These are phyloP conservation scores for Idaea biselata DNA, from an alignment of 2,888 invertebrate genomes.

Conservation along the genomic window DNA sequence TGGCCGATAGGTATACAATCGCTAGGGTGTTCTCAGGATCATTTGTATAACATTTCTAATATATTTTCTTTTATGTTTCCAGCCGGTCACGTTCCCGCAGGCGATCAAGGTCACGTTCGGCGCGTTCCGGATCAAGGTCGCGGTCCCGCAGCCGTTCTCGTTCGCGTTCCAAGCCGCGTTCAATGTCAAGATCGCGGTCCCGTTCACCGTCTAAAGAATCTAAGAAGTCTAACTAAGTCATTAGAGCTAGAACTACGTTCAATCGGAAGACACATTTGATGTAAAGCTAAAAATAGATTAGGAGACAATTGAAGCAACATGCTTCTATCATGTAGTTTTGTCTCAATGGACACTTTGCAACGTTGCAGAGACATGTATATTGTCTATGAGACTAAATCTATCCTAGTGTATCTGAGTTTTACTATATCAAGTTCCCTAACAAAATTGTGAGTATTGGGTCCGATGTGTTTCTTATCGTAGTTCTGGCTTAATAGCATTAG, in stretches of 20 bases:
- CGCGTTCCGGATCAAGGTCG: constrained; percentile 73
- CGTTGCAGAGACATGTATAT: neutral
- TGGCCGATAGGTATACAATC: constrained; percentile 5
- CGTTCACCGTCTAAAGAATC: constrained; percentile 76
- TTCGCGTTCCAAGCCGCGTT: constrained; percentile 75
- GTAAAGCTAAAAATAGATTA: neutral
- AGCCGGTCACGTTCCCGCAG: constrained; percentile 83
- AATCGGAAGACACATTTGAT: constrained; percentile 13
- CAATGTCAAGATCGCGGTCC: constrained; percentile 73
- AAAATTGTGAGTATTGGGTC: neutral
- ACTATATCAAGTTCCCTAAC: no score
- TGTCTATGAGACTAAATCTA: no score
- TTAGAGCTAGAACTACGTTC: constrained; percentile 21
- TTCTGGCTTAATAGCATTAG: neutral
- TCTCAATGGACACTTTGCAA: no score
- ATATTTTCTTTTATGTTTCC: constrained; percentile 32
- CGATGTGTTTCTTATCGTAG: neutral
- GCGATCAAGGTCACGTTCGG: constrained; percentile 82
- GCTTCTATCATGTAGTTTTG: no score
- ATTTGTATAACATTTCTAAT: constrained; percentile 6
- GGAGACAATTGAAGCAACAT: no score
- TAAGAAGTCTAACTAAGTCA: constrained; percentile 67
- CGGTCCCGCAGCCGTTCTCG: constrained; percentile 74
- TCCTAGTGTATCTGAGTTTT: no score
- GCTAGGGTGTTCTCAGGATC: neutral